Conservation (phyloP, 2,113 vertebrate genomes). For the Proteles cristata region DNA sequence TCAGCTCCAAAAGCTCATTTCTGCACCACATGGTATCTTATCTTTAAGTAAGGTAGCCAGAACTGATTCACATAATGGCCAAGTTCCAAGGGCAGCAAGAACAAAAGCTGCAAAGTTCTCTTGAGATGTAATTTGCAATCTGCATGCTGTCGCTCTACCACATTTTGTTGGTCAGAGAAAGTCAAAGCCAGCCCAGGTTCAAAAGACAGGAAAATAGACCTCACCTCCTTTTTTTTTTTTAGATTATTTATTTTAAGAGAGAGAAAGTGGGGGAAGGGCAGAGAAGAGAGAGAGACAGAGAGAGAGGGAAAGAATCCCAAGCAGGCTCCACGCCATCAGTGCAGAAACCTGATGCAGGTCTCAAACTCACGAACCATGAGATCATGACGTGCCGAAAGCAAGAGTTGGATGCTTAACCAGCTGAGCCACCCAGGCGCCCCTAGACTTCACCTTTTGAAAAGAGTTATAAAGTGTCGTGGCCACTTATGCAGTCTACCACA, state of each 20-base stretch:
- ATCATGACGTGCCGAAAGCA: no score
- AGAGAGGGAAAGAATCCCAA: no score
- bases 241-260: no score
- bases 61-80: background rate
- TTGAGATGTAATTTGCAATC: background rate
- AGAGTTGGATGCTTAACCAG: no score
- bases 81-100: background rate
- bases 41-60: background rate
- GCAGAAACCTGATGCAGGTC: no score
- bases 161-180: background rate
- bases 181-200: background rate
- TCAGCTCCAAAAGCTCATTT: background rate
- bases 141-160: background rate
- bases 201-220: background rate
- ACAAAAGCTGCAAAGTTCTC: background rate
- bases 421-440: no score
- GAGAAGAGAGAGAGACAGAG: no score
- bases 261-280: no score
- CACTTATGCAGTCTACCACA: background rate
- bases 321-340: no score
- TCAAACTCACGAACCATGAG: no score
- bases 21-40: background rate
- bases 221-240: background rate
- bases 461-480: background rate
- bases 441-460: background rate